These are phyloP conservation scores for Homalodisca vitripennis DNA, from an alignment of 1,140 invertebrate genomes.

Conservation along the genomic window DNA sequence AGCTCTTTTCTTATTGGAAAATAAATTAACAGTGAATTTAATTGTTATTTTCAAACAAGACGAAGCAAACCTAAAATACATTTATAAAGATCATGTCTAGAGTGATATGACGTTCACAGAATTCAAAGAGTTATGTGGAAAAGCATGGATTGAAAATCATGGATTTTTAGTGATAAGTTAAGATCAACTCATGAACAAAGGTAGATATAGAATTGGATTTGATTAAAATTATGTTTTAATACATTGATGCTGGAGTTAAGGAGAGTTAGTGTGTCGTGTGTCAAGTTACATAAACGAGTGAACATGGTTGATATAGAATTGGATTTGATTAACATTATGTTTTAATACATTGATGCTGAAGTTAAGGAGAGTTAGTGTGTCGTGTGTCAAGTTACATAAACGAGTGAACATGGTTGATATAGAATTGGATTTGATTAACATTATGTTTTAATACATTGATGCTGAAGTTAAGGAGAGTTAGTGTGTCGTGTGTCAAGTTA, in stretches of 20 bases:
- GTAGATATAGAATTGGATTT: slow-evolving; percentile 33
- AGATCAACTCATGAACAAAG: slow-evolving; percentile 47
- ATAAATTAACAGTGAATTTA: no score
- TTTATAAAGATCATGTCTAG: slow-evolving; percentile 48
- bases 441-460: not conserved
- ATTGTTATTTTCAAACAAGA: slow-evolving; percentile 48
- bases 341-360: not conserved
- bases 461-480: not conserved
- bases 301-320: slow-evolving; percentile 9
- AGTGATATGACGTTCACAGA: slow-evolving; percentile 7
- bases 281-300: no score
- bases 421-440: slow-evolving; percentile 26
- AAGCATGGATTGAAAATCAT: slow-evolving; percentile 44
- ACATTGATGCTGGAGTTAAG: not conserved
- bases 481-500: not conserved
- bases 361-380: not conserved
- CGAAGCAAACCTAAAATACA: slow-evolving; percentile 47
- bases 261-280: not conserved
- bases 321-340: slow-evolving; percentile 28
- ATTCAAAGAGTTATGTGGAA: slow-evolving; percentile 21
- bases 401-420: slow-evolving; percentile 1
- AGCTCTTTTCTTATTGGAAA: no score
- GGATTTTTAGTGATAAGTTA: slow-evolving; percentile 47
- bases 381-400: no score
- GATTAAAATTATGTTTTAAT: slow-evolving; percentile 24